phyloP scores from a whole-genome alignment of 2,113 vertebrate genomes.

The Barbus barbus region DNA sequence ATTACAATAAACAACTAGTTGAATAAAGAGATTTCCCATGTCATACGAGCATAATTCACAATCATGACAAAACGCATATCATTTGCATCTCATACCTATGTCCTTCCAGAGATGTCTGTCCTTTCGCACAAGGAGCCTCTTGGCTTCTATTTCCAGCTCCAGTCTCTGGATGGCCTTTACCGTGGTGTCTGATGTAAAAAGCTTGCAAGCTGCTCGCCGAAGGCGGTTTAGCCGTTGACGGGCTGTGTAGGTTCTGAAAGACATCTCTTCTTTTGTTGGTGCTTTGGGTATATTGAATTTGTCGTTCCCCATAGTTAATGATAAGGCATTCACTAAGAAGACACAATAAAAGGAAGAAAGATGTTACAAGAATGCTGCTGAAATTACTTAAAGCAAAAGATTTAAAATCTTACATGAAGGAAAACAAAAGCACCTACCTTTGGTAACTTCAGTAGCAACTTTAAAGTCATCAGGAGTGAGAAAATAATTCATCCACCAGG shows the following conservation, averaged over 20 bases:
- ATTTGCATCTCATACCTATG: conserved; percentile 76
- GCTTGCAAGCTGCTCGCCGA: conserved; percentile 82
- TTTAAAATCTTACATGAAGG: too few relatives aligned
- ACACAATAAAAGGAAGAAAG: background rate
- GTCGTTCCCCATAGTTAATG: conserved; percentile 79
- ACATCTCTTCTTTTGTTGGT: conserved; percentile 93
- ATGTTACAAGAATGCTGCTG: background rate
- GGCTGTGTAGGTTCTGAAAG: conserved; percentile 87
- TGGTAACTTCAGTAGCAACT: conserved; percentile 81
- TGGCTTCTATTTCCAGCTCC: conserved; percentile 86
- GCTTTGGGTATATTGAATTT: conserved; percentile 82
- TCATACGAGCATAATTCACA: too few relatives aligned
- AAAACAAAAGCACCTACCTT: conserved; percentile 73
- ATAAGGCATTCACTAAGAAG: conserved; percentile 81
- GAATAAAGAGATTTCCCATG: background rate
- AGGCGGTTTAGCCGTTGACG: conserved; percentile 83
- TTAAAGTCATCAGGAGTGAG: conserved; percentile 94
- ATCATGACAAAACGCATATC: too few relatives aligned
- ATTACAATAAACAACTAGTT: too few relatives aligned
- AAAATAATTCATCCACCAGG: conserved; percentile 95
- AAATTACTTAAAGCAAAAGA: too few relatives aligned
- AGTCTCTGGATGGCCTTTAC: conserved; percentile 87
- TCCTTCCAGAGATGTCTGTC: conserved; percentile 96
- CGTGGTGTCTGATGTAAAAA: conserved; percentile 85
- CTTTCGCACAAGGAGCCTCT: conserved; percentile 84